These are phyloP conservation scores for Coelopa frigida DNA, from an alignment of 1,140 invertebrate genomes.

Conservation along the genomic window DNA sequence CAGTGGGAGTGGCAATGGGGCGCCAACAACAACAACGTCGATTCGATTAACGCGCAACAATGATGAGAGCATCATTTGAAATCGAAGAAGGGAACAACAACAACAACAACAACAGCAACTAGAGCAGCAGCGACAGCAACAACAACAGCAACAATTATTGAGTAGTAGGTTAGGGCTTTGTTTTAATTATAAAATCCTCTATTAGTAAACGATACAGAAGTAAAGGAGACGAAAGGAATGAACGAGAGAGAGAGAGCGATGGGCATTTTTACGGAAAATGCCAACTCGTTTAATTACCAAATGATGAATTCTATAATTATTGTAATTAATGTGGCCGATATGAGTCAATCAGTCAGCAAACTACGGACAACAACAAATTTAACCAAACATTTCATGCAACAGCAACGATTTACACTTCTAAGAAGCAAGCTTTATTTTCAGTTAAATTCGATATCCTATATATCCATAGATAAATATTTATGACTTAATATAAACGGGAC, in stretches of 20 bases:
- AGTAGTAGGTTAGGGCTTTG: conserved; percentile 4
- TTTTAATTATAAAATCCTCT: conserved; percentile 11
- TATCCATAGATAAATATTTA: background rate
- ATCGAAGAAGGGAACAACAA: background rate
- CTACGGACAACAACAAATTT: background rate
- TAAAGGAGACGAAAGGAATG: background rate
- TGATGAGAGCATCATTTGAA: conserved; percentile 43
- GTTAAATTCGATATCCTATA: background rate
- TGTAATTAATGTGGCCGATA: no score
- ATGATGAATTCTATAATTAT: no score
- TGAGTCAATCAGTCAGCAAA: background rate
- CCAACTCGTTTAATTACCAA: background rate
- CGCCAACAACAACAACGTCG: conserved; percentile 32
- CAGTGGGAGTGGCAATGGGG: background rate
- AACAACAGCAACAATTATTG: background rate
- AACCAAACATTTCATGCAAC: background rate
- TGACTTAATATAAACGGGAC: no score
- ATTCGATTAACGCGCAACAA: conserved; percentile 40
- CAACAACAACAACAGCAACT: background rate
- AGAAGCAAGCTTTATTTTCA: background rate
- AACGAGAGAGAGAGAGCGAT: background rate
- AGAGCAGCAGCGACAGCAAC: background rate
- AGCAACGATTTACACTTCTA: conserved; percentile 2
- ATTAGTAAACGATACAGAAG: background rate
- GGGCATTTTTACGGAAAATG: background rate